These are phyloP conservation scores for Apoda limacodes DNA, from an alignment of 2,888 invertebrate genomes.

Conservation along the genomic window DNA sequence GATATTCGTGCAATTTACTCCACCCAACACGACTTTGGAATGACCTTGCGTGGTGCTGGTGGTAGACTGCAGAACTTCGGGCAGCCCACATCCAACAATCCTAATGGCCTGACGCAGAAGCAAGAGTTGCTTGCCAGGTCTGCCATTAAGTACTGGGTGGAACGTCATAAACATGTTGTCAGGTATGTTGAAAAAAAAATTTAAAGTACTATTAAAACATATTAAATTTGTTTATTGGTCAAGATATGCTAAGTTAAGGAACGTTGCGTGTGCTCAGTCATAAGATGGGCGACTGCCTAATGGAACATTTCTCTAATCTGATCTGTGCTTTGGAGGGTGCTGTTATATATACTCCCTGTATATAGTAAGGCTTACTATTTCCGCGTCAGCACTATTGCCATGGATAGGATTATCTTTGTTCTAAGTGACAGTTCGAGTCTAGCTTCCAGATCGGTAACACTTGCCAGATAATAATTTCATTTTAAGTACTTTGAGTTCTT, in stretches of 20 bases:
- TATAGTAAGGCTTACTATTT: too few species aligned
- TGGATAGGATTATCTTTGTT: too few species aligned
- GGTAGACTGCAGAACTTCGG: constrained; percentile 75
- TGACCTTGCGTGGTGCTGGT: constrained; percentile 76
- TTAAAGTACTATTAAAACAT: neutral
- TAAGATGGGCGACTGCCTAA: too few species aligned
- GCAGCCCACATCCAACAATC: constrained; percentile 66
- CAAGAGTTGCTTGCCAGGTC: constrained; percentile 88
- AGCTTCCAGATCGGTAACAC: too few species aligned
- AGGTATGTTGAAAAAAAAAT: constrained; percentile 64
- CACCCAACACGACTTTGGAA: constrained; percentile 82
- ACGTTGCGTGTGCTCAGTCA: too few species aligned
- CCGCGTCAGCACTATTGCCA: too few species aligned
- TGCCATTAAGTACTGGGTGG: constrained; percentile 92
- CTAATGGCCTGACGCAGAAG: constrained; percentile 84
- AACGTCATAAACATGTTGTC: constrained; percentile 88
- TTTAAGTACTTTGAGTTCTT: too few species aligned
- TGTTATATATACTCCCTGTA: too few species aligned
- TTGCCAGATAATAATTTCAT: too few species aligned
- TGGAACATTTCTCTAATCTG: too few species aligned
- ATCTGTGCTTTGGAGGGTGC: too few species aligned
- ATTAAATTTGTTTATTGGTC: neutral
- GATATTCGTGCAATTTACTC: constrained; percentile 82
- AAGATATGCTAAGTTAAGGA: neutral
- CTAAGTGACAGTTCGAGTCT: too few species aligned